phyloP scores from a whole-genome alignment of 2,113 vertebrate species.

The Mormoops blainvillei region DNA sequence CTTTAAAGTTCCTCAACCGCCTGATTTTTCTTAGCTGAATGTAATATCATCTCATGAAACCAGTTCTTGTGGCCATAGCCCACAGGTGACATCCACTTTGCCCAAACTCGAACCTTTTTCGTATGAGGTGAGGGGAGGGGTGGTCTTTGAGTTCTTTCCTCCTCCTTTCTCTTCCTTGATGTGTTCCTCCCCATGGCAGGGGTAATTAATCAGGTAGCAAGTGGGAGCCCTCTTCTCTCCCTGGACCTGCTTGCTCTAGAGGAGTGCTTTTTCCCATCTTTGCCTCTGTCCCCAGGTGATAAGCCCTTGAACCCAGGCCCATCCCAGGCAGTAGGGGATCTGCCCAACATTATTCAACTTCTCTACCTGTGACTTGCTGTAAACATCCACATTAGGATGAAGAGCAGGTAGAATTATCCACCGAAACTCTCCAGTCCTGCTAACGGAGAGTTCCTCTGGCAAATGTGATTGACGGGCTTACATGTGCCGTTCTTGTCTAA shows the following conservation, averaged over 20 bases:
- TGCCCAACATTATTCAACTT: not conserved
- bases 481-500: not conserved
- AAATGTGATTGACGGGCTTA: not conserved
- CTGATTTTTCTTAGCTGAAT: not conserved
- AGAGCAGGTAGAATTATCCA: not conserved
- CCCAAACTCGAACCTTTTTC: not conserved
- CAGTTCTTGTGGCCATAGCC: not conserved
- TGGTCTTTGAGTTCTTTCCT: not conserved
- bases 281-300: not conserved
- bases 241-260: not conserved
- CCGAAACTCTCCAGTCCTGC: not conserved
- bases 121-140: not conserved
- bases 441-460: not conserved
- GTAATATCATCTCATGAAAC: not conserved
- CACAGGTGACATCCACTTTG: not conserved
- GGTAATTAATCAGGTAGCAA: not conserved
- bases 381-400: not conserved
- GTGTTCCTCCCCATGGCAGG: no score
- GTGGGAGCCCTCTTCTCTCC: not conserved
- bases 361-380: not conserved
- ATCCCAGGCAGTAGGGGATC: not conserved
- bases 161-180: not conserved
- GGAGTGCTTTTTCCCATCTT: fast-evolving
- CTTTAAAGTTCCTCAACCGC: not conserved
- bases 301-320: not conserved